These are phyloP conservation scores for Myripristis jacobus DNA, from an alignment of 2,797 vertebrate species.

Conservation along the genomic window DNA sequence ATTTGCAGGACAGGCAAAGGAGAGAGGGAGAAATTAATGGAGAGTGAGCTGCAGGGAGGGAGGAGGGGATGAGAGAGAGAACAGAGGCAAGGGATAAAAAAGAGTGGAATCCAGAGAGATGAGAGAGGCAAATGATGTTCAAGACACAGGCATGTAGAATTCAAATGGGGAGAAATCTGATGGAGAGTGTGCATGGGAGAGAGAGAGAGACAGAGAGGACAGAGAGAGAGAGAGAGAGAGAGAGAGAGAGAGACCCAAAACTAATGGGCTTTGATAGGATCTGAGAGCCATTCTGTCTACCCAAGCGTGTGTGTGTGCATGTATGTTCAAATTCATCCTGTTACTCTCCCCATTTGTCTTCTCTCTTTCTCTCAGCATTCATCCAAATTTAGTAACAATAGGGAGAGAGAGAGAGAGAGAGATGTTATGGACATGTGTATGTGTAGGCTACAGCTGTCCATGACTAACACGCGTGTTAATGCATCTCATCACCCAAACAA, in stretches of 20 bases:
- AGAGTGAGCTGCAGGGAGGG: conserved; percentile 30
- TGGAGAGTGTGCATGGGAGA: conserved; percentile 7
- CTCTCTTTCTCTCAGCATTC: no score
- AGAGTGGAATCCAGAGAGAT: conserved; percentile 36
- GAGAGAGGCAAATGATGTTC: conserved; percentile 41
- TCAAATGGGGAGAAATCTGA: conserved; percentile 1
- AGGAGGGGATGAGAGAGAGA: conserved; percentile 6
- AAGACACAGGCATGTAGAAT: conserved; percentile 27
- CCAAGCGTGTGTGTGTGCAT: not conserved
- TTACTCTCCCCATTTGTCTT: no score
- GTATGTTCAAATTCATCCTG: no score
- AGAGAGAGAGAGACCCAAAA: conserved; percentile 9
- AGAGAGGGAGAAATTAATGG: conserved; percentile 47
- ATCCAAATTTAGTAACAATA: not conserved
- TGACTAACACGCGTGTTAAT: conserved; percentile 28
- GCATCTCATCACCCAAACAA: conserved; percentile 30
- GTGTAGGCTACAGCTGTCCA: conserved; percentile 18
- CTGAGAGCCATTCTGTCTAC: conserved; percentile 8
- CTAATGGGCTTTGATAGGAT: conserved; percentile 15
- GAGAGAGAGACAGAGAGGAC: conserved; percentile 17
- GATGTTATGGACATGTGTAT: not conserved
- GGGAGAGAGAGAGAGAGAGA: not conserved
- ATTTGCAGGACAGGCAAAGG: conserved; percentile 1
- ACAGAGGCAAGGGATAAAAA: conserved; percentile 41
- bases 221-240: no score